These are phyloP conservation scores for Blastobasis lacticolella DNA, from an alignment of 2,888 invertebrate genomes.

Conservation along the genomic window DNA sequence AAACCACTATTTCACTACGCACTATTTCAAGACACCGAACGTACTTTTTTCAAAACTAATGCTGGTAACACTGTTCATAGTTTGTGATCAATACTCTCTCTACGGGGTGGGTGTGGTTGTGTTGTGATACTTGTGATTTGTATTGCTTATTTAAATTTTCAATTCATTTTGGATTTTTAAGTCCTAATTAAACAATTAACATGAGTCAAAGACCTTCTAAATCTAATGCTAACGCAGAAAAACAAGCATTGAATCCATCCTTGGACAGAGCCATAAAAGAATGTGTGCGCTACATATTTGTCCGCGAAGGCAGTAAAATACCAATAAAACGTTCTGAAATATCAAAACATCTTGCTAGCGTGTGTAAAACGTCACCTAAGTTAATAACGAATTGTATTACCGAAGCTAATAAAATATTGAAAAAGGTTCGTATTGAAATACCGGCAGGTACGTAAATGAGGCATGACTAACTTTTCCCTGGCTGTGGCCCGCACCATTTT, in stretches of 20 bases:
- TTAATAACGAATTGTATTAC: constrained; percentile 33
- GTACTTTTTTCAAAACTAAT: too few relatives aligned
- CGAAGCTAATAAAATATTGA: constrained; percentile 42
- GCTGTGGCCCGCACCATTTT: too few relatives aligned
- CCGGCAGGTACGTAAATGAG: too few relatives aligned
- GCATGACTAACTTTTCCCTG: too few relatives aligned
- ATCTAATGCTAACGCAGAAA: constrained; percentile 14
- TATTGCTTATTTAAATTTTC: too few relatives aligned
- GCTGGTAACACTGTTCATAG: too few relatives aligned
- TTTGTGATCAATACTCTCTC: too few relatives aligned
- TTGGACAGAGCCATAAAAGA: constrained; percentile 37
- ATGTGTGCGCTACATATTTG: constrained; percentile 51
- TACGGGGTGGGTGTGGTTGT: too few relatives aligned
- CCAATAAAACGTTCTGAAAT: constrained; percentile 55
- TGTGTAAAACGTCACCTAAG: constrained; percentile 31
- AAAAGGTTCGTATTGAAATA: constrained; percentile 30
- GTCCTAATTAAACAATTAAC: not conserved
- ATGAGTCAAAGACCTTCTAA: constrained; percentile 34
- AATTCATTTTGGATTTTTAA: too few relatives aligned
- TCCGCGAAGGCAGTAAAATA: constrained; percentile 54
- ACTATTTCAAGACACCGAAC: too few relatives aligned
- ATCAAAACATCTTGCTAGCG: constrained; percentile 36
- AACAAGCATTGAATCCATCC: constrained; percentile 17
- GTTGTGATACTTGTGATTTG: too few relatives aligned
- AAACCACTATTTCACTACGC: too few relatives aligned